These are phyloP conservation scores for Mythimna pallens DNA, from an alignment of 2,888 invertebrate species.

Conservation along the genomic window DNA sequence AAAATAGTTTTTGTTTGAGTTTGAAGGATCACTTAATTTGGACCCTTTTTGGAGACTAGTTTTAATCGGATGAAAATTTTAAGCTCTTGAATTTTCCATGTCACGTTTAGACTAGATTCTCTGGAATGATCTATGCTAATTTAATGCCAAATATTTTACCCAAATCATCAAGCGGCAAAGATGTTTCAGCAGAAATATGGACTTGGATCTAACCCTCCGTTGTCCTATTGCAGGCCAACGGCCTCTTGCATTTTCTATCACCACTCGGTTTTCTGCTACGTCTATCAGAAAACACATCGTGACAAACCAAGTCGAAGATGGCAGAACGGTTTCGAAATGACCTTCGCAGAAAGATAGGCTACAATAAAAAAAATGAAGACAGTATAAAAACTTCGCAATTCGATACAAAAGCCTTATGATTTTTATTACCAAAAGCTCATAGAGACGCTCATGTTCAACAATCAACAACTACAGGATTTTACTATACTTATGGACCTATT, in stretches of 20 bases:
- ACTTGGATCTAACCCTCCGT: not conserved
- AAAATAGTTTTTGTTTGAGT: conserved; percentile 38
- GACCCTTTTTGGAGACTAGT: not conserved
- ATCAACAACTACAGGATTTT: conserved; percentile 4
- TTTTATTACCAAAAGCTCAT: not conserved
- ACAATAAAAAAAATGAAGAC: too few species aligned
- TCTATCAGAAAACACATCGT: not conserved
- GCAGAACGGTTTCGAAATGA: not conserved
- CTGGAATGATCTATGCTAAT: not conserved
- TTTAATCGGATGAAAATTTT: conserved; percentile 2
- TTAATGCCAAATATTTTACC: not conserved
- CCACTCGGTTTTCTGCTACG: not conserved
- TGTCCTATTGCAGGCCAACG: not conserved
- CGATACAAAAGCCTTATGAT: not conserved
- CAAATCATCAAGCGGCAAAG: not conserved
- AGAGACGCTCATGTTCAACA: conserved; percentile 11
- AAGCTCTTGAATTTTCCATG: not conserved
- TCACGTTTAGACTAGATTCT: not conserved
- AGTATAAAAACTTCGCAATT: not conserved
- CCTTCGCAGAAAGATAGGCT: too few species aligned
- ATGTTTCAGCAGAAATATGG: not conserved
- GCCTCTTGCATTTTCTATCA: not conserved
- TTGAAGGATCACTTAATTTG: conserved; percentile 1
- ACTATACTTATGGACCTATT: conserved; percentile 3
- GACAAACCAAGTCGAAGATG: not conserved